Evolutionary conservation across 2,888 invertebrate species (phyloP).

Genomic region (Nineta flava): DNA sequence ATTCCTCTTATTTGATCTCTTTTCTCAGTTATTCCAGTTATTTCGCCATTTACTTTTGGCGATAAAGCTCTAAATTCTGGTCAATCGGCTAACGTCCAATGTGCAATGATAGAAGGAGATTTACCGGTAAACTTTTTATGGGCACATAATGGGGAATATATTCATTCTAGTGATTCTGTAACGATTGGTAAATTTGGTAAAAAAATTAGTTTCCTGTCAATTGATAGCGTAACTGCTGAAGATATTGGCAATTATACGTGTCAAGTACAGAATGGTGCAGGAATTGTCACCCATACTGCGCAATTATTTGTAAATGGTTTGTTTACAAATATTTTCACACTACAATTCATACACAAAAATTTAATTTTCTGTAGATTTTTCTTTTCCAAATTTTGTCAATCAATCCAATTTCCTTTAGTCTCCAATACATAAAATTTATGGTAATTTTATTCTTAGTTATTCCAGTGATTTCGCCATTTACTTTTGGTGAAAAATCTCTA

Average conservation of each 20-base stretch:
- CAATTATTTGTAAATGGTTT: conserved; percentile 58
- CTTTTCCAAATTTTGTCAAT: background rate
- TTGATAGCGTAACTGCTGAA: conserved; percentile 47
- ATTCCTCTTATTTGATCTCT: background rate
- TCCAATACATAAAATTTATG: background rate
- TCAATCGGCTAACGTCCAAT: conserved; percentile 40
- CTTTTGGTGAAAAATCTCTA: conserved; percentile 54
- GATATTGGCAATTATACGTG: conserved; percentile 66
- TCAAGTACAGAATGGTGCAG: conserved; percentile 55
- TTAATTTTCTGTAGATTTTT: conserved; percentile 19
- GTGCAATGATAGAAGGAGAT: conserved; percentile 45
- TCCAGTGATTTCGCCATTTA: conserved; percentile 63
- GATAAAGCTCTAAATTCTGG: conserved; percentile 42
- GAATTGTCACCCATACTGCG: conserved; percentile 47
- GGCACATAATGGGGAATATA: conserved; percentile 35
- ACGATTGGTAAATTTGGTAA: conserved; percentile 31
- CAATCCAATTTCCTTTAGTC: background rate
- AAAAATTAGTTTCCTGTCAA: conserved; percentile 40
- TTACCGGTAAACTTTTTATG: conserved; percentile 42
- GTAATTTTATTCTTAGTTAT: conserved; percentile 34
- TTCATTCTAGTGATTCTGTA: conserved; percentile 37
- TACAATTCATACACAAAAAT: background rate
- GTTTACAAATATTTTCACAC: conserved; percentile 15
- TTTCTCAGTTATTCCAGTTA: conserved; percentile 32
- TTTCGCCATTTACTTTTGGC: conserved; percentile 40